Conservation (phyloP, 2,113 vertebrate species). For the Gallinago jamesoni region DNA sequence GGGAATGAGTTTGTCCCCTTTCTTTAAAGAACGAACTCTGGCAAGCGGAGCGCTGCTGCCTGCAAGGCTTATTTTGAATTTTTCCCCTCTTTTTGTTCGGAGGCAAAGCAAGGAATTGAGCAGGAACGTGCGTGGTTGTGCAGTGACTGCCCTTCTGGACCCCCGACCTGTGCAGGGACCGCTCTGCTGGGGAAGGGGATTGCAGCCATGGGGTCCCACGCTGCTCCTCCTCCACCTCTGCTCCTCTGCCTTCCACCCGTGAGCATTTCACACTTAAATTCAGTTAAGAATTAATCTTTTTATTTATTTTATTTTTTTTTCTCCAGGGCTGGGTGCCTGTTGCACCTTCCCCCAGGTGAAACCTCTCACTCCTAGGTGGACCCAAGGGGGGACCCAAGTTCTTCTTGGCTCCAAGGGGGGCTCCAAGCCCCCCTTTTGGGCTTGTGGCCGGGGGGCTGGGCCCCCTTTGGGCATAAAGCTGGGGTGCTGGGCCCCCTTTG, state of each 20-base stretch:
- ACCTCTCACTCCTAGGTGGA: accelerated
- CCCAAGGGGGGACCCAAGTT: no score
- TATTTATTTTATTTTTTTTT: no score
- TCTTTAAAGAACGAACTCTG: not conserved
- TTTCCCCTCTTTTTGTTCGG: not conserved
- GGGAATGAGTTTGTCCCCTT: not conserved
- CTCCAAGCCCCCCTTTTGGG: no score
- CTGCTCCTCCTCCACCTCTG: not conserved
- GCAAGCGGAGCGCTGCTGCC: not conserved
- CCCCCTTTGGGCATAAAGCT: no score
- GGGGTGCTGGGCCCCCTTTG: no score
- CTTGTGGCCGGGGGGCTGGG: no score
- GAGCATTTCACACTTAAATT: not conserved
- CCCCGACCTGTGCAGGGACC: not conserved
- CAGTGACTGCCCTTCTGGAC: not conserved
- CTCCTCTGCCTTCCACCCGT: not conserved
- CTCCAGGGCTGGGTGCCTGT: not conserved
- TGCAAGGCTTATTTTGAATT: not conserved
- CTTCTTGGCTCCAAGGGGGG: no score
- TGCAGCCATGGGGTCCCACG: accelerated
- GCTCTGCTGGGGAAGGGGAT: not conserved
- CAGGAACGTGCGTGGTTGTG: accelerated
- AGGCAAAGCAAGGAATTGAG: not conserved
- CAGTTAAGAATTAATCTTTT: not conserved
- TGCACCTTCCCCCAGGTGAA: not conserved